Percentiles rank a stretch among this genome's conserved stretches.
These are phyloP conservation scores for Stenodema calcarata DNA, from an alignment of 2,888 invertebrate species.

Conservation along the genomic window DNA sequence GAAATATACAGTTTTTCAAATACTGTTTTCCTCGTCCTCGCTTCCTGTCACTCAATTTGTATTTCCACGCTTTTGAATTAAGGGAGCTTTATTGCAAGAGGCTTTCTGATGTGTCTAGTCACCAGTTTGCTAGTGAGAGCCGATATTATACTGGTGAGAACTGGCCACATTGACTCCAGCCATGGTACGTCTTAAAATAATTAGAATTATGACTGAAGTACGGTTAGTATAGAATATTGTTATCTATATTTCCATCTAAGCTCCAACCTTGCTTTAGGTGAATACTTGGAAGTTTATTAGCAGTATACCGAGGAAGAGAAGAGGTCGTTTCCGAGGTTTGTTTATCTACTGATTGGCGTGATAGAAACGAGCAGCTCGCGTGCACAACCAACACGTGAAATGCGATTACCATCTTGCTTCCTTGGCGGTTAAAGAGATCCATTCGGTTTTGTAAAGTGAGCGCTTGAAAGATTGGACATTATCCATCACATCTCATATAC, in stretches of 20 bases:
- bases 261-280: not conserved
- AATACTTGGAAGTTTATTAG: not conserved
- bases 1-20: too few relatives aligned
- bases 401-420: not conserved
- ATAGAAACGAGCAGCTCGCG: constrained; percentile 11
- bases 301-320: not conserved
- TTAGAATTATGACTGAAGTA: too few relatives aligned
- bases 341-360: constrained; percentile 10
- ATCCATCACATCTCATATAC: too few relatives aligned
- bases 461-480: not conserved
- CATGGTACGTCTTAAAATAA: too few relatives aligned
- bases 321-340: not conserved
- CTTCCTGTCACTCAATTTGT: too few relatives aligned
- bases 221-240: not conserved
- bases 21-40: too few relatives aligned
- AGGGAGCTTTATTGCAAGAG: too few relatives aligned
- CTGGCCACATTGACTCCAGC: too few relatives aligned
- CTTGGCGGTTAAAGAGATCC: not conserved
- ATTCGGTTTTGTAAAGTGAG: not conserved
- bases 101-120: too few relatives aligned
- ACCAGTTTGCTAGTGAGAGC: too few relatives aligned
- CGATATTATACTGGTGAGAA: too few relatives aligned
- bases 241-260: not conserved
- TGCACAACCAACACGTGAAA: constrained; percentile 13
- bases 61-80: too few relatives aligned